phyloP scores from a whole-genome alignment of 2,797 vertebrate genomes.

The Cuniculus paca region DNA sequence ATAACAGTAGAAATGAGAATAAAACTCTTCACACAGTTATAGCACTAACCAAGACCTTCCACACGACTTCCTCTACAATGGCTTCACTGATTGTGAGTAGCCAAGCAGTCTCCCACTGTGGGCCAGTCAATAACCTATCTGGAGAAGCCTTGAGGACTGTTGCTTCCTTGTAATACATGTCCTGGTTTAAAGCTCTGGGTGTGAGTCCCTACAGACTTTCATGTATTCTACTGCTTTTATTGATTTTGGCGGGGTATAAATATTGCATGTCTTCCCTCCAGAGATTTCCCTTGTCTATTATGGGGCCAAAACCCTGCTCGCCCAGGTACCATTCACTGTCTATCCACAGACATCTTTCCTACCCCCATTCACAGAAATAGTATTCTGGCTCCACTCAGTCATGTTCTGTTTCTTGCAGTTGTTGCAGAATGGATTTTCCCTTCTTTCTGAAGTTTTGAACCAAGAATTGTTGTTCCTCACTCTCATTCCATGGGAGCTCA shows the following conservation, averaged over 20 bases:
- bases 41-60: not conserved
- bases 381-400: not conserved
- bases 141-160: not conserved
- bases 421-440: not conserved
- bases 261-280: not conserved
- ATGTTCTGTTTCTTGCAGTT: not conserved
- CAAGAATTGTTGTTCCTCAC: not conserved
- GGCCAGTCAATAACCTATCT: not conserved
- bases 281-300: not conserved
- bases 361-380: not conserved
- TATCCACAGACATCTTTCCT: not conserved
- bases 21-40: not conserved
- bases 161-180: not conserved
- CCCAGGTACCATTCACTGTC: not conserved
- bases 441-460: not conserved
- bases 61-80: not conserved
- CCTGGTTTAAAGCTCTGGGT: not conserved
- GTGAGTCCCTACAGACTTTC: not conserved
- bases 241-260: not conserved
- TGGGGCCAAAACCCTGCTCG: not conserved
- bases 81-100: not conserved
- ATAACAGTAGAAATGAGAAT: not conserved
- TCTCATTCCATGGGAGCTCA: not conserved
- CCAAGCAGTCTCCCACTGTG: not conserved
- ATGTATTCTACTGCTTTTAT: not conserved